Base-by-base conservation (phyloP, 2,888 invertebrate species). In the Camponotus fellah region DNA sequence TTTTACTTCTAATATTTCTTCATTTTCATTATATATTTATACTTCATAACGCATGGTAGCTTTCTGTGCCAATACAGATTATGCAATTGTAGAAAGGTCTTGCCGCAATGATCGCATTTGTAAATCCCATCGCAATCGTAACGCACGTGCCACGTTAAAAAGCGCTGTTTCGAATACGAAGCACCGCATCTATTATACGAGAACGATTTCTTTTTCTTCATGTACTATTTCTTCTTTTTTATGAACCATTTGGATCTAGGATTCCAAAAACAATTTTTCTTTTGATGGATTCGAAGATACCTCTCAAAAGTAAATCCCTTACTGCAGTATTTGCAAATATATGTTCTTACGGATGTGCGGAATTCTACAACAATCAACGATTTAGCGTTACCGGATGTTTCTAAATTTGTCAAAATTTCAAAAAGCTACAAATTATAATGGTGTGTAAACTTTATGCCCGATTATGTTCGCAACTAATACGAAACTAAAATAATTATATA, bases 211-310 rank as follows among this genome's bases (percentile, higher is more conserved):
- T 26, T 26, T 1, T 26, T 43, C 46, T 64, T 56, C 80, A 74
- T 56, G 37, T 76, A 32, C n/a, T n/a, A n/a, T n/a, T n/a, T n/a
- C n/a, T n/a, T n/a, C n/a, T n/a, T n/a, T n/a, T n/a, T n/a, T n/a
- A n/a, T n/a, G 43, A 71, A 79, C 21, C 26, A 80, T 21, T 37
- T 32, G 62, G 84, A 79, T n/a, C 34, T 64, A 9, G 86, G 82
- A 62, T 93, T 93, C 85, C 88, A 89, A 71, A 91, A 88, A 69
- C 92, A 93, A 14, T 86, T 85, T 12, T 82, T 89, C 37, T 86
- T 85, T 62, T 87, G 68, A 71, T 92, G 92, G 1, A 77, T 79
- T 17, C 82, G 87, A 58, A 92, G 69, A 64, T 82, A 85, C n/a
- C 89, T 87, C 10, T 85, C 76, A 26, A 81, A 74, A 32, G 83